Evolutionary conservation across 2,888 invertebrate genomes (phyloP).

Genomic region (Acronicta psi): DNA sequence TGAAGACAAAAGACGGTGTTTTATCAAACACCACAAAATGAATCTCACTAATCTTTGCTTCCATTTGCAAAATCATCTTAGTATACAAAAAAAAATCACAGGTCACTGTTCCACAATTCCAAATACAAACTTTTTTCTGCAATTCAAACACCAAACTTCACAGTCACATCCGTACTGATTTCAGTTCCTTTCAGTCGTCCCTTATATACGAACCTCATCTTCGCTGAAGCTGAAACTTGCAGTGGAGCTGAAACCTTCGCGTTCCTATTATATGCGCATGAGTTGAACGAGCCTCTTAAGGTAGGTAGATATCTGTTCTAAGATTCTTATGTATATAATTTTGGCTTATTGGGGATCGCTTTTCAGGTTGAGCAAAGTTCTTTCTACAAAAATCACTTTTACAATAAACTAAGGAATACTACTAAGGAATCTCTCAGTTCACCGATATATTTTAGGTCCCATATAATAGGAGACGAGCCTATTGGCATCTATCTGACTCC

Average conservation of each 20-base stretch:
- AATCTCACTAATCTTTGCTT: no score
- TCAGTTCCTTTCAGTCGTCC: constrained; percentile 46
- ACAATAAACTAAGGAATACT: no score
- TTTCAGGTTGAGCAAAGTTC: no score
- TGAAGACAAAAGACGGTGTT: no score
- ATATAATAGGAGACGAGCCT: no score
- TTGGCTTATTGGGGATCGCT: no score
- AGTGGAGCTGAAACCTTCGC: constrained; percentile 66
- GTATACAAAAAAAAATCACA: neutral
- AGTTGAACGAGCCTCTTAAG: constrained; percentile 51
- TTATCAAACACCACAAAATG: no score
- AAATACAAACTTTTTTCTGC: constrained; percentile 3
- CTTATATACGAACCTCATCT: constrained; percentile 68
- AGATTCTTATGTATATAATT: constrained; percentile 22
- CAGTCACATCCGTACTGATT: constrained; percentile 62
- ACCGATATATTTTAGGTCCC: no score
- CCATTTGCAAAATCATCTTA: no score
- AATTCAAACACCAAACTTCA: constrained; percentile 47
- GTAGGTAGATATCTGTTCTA: constrained; percentile 27
- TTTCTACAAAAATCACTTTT: no score
- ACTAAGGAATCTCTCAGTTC: no score
- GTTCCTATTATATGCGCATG: constrained; percentile 66
- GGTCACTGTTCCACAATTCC: neutral
- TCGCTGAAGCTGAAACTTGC: constrained; percentile 72
- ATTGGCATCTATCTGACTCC: no score